Evolutionary conservation across 2,113 vertebrate species (phyloP).

Genomic region (Cichladusa arquata): DNA sequence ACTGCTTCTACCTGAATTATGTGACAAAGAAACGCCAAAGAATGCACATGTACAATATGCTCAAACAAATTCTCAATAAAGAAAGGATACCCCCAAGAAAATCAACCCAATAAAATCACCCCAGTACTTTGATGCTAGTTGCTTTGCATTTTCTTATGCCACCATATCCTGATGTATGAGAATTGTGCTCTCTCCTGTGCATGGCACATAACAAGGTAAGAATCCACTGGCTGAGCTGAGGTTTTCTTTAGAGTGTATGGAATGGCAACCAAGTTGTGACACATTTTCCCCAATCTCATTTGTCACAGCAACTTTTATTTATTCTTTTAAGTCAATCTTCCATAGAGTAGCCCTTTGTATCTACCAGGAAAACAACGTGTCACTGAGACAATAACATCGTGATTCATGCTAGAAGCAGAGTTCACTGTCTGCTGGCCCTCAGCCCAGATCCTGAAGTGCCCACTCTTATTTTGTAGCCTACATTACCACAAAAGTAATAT

Average conservation of each 20-base stretch:
- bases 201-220: neutral
- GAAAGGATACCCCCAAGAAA: neutral
- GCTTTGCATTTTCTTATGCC: neutral
- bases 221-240: neutral
- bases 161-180: neutral
- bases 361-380: neutral
- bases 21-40: neutral
- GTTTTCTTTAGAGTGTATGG: neutral
- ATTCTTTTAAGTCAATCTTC: neutral
- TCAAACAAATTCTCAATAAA: neutral
- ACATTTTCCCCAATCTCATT: fast-evolving
- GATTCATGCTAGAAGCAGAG: neutral
- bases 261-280: neutral
- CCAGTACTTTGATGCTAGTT: neutral
- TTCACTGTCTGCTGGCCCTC: conserved; percentile 10
- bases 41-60: neutral
- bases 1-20: neutral
- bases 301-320: neutral
- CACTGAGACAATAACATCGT: neutral
- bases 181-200: neutral
- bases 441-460: neutral
- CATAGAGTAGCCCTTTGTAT: neutral
- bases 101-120: fast-evolving
- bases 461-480: neutral
- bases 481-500: neutral